Percentiles rank a stretch among this genome's conserved stretches.
Conservation (phyloP, 2,888 invertebrate genomes). For the Acanthococcus lagerstroemiae region DNA sequence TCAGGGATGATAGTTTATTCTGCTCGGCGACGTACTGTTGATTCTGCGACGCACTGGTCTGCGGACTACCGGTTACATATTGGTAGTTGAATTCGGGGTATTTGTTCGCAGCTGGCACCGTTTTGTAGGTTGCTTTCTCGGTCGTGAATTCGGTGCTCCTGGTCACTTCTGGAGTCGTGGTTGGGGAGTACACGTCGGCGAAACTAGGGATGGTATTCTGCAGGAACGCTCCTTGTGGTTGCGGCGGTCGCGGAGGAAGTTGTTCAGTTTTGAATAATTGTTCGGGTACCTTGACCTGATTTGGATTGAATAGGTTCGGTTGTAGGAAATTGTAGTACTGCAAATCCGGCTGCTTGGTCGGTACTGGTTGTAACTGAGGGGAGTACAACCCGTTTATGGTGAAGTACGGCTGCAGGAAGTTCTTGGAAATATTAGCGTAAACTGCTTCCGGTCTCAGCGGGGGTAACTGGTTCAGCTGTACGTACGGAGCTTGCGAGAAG, state of each 20-base stretch:
- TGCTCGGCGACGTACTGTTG: conserved; percentile 13
- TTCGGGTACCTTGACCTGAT: background rate
- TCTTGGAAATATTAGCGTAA: conserved; percentile 13
- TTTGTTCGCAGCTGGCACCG: background rate
- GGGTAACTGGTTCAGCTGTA: conserved; percentile 1
- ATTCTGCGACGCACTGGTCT: conserved; percentile 21
- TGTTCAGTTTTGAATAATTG: conserved; percentile 41
- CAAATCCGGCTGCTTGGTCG: conserved; percentile 39
- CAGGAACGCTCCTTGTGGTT: conserved; percentile 3
- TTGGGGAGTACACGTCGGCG: background rate
- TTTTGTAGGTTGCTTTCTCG: background rate
- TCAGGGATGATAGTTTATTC: conserved; percentile 7
- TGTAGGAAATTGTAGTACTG: conserved; percentile 15
- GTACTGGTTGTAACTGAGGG: conserved; percentile 39
- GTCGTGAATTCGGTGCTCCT: conserved; percentile 10
- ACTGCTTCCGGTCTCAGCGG: background rate
- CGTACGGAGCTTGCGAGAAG: conserved; percentile 39
- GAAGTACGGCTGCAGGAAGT: conserved; percentile 15
- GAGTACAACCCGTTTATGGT: conserved; percentile 22
- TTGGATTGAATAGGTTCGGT: conserved; percentile 4
- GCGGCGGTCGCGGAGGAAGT: background rate
- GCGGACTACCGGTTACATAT: conserved; percentile 13
- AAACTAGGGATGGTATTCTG: background rate
- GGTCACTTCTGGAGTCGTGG: background rate
- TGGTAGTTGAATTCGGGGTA: conserved; percentile 9